Conservation (phyloP, 2,888 invertebrate genomes). For the Idaea dimidiata region DNA sequence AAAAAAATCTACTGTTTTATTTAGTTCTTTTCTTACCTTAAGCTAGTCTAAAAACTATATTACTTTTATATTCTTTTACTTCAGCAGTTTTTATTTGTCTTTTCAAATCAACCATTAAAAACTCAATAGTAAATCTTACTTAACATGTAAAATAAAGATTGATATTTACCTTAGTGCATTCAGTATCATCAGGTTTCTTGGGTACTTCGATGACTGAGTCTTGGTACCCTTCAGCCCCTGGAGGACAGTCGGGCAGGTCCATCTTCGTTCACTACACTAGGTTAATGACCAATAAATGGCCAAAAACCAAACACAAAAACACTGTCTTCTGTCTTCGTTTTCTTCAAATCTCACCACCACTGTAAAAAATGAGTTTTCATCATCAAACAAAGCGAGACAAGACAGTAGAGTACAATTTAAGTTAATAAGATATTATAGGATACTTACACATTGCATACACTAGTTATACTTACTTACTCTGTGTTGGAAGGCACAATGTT, state of each 20-base stretch:
- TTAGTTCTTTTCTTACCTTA: background rate
- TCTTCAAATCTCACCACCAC: slow-evolving; percentile 38
- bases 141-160: slow-evolving; percentile 18
- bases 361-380: slow-evolving; percentile 49
- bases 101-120: background rate
- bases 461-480: slow-evolving; percentile 2
- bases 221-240: slow-evolving; percentile 73
- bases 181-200: slow-evolving; percentile 52
- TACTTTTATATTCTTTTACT: slow-evolving; percentile 28
- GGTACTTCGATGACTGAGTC: slow-evolving; percentile 67
- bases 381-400: slow-evolving; percentile 22
- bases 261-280: slow-evolving; percentile 74
- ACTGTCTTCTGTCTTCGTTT: slow-evolving; percentile 44
- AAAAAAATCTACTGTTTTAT: too few species aligned
- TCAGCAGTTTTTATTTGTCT: slow-evolving; percentile 19
- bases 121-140: background rate
- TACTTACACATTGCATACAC: background rate
- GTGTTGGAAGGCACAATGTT: background rate
- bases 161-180: slow-evolving; percentile 75
- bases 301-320: slow-evolving; percentile 56
- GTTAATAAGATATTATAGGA: slow-evolving; percentile 1
- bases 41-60: slow-evolving; percentile 13
- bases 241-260: slow-evolving; percentile 75
- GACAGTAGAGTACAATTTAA: slow-evolving; percentile 1
- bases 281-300: slow-evolving; percentile 65